These are phyloP conservation scores for Pterocles orientalis DNA, from an alignment of 2,113 vertebrate species.

Conservation along the genomic window DNA sequence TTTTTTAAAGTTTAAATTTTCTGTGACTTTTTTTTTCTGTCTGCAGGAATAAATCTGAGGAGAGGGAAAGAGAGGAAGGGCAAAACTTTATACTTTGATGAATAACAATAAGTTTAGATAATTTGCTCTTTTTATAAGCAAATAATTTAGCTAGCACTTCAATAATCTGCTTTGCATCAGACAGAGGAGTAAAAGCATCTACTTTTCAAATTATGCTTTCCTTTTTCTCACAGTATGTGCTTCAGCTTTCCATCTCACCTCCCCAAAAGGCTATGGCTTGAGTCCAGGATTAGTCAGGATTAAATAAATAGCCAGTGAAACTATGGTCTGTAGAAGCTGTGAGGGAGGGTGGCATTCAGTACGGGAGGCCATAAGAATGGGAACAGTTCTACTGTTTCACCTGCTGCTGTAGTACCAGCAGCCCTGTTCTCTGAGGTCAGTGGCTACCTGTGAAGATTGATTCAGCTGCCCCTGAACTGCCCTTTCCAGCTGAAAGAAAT, in stretches of 20 bases:
- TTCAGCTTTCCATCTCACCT: neutral
- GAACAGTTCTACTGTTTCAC: neutral
- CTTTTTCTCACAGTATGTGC: neutral
- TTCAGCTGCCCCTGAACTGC: neutral
- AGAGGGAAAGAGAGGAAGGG: neutral
- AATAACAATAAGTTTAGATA: neutral
- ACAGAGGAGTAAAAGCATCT: neutral
- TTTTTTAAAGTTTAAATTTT: neutral
- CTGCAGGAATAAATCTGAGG: neutral
- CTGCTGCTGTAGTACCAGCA: neutral
- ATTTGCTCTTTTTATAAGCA: neutral
- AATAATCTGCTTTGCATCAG: neutral
- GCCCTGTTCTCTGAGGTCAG: neutral
- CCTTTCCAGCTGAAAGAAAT: neutral
- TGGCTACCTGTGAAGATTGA: neutral
- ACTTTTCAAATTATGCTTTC: neutral
- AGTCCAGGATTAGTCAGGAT: neutral
- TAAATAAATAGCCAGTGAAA: neutral
- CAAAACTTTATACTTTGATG: neutral
- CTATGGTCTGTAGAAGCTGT: neutral
- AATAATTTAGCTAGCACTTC: neutral
- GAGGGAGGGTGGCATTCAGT: neutral
- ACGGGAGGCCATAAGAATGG: neutral
- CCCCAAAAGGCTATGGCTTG: neutral
- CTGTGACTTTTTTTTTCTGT: neutral